These are phyloP conservation scores for Eptesicus fuscus DNA, from an alignment of 2,113 vertebrate genomes.

Conservation along the genomic window DNA sequence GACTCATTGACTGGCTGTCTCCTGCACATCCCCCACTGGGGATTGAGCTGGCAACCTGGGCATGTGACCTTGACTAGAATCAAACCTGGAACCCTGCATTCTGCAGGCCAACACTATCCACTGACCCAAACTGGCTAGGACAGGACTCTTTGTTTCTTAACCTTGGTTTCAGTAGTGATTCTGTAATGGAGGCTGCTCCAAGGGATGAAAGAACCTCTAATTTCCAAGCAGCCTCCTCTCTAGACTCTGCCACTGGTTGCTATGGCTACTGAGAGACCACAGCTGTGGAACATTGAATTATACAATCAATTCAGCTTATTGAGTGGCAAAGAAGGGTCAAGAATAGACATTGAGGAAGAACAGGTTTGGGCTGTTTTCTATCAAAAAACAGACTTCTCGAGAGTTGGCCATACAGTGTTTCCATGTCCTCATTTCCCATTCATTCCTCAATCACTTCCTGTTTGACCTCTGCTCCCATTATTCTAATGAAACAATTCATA, in stretches of 20 bases:
- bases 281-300: not conserved
- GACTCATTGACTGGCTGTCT: too few relatives aligned
- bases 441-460: not conserved
- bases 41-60: too few relatives aligned
- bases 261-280: not conserved
- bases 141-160: not conserved
- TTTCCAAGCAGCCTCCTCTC: not conserved
- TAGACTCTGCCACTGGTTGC: not conserved
- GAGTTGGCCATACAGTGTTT: not conserved
- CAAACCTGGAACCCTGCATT: too few relatives aligned
- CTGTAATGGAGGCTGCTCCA: not conserved
- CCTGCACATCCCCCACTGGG: too few relatives aligned
- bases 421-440: not conserved
- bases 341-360: not conserved
- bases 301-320: not conserved
- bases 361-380: not conserved
- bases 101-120: too few relatives aligned
- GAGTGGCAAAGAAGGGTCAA: not conserved
- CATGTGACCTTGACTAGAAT: too few relatives aligned
- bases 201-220: not conserved
- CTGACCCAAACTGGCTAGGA: too few relatives aligned
- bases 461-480: not conserved
- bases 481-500: not conserved
- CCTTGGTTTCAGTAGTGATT: not conserved
- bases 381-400: not conserved